These are phyloP conservation scores for Nothoprocta pentlandii DNA, from an alignment of 2,113 vertebrate genomes.

Conservation along the genomic window DNA sequence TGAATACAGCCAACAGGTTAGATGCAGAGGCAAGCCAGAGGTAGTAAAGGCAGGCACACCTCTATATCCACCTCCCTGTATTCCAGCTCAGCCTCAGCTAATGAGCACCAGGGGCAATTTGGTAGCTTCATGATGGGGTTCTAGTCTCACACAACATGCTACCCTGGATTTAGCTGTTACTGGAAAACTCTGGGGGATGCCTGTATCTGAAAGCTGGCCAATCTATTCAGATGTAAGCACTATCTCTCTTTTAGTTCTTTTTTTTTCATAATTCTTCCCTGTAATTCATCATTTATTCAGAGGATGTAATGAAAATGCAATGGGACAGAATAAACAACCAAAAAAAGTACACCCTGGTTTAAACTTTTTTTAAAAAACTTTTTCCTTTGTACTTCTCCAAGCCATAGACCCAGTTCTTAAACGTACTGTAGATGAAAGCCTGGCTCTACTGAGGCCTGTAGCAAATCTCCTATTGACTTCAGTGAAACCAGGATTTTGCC, in stretches of 20 bases:
- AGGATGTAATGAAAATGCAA: neutral
- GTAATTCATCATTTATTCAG: neutral
- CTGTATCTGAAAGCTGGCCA: neutral
- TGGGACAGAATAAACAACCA: neutral
- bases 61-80: neutral
- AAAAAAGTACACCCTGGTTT: neutral
- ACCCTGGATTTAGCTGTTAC: neutral
- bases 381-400: neutral
- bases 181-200: neutral
- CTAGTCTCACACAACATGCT: neutral
- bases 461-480: neutral
- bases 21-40: neutral
- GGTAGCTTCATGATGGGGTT: neutral
- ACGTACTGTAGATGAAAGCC: neutral
- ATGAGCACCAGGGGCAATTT: neutral
- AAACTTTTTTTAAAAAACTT: neutral
- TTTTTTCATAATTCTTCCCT: neutral
- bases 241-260: neutral
- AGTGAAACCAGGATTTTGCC: neutral
- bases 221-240: neutral
- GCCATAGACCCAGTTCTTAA: neutral
- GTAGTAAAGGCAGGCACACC: neutral
- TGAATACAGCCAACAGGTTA: neutral
- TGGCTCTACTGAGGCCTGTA: neutral
- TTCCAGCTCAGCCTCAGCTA: neutral